These are phyloP conservation scores for Papilio protenor DNA, from an alignment of 2,888 invertebrate genomes.

Conservation along the genomic window DNA sequence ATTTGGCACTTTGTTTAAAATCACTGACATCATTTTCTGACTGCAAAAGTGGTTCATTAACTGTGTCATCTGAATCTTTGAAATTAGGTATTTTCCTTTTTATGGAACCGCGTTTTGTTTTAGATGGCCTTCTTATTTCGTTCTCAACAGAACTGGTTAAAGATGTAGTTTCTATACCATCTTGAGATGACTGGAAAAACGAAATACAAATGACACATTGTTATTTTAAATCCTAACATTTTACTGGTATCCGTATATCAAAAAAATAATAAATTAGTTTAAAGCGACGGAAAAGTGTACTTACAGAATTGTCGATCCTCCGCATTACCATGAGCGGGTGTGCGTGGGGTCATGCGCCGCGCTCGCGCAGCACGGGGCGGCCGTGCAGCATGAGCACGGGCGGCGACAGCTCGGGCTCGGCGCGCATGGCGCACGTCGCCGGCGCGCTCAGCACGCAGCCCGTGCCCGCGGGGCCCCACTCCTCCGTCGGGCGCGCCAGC, in stretches of 20 bases:
- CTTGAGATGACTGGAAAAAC: conserved; percentile 75
- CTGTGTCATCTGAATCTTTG: conserved; percentile 73
- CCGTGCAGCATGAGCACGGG: conserved; percentile 81
- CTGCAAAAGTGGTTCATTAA: conserved; percentile 75
- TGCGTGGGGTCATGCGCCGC: conserved; percentile 79
- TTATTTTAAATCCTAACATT: not conserved
- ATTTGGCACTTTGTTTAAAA: conserved; percentile 73
- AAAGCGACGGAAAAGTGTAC: not conserved
- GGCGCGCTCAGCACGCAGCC: conserved; percentile 62
- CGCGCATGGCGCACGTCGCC: conserved; percentile 79
- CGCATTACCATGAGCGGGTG: conserved; percentile 77
- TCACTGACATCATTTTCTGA: conserved; percentile 66
- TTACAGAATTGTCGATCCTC: conserved; percentile 60
- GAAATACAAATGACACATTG: conserved; percentile 28
- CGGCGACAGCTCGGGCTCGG: conserved; percentile 75
- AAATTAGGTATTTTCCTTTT: conserved; percentile 73
- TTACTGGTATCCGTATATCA: no score
- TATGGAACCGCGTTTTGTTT: conserved; percentile 74
- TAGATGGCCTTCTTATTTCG: conserved; percentile 75
- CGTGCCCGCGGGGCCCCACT: conserved; percentile 87
- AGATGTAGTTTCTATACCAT: conserved; percentile 72
- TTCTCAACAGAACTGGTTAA: conserved; percentile 76
- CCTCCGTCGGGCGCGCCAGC: conserved; percentile 87
- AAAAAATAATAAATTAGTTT: not conserved
- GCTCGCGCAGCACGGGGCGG: conserved; percentile 83